Conservation (phyloP, 2,113 vertebrate genomes). For the Penelope pileata region DNA sequence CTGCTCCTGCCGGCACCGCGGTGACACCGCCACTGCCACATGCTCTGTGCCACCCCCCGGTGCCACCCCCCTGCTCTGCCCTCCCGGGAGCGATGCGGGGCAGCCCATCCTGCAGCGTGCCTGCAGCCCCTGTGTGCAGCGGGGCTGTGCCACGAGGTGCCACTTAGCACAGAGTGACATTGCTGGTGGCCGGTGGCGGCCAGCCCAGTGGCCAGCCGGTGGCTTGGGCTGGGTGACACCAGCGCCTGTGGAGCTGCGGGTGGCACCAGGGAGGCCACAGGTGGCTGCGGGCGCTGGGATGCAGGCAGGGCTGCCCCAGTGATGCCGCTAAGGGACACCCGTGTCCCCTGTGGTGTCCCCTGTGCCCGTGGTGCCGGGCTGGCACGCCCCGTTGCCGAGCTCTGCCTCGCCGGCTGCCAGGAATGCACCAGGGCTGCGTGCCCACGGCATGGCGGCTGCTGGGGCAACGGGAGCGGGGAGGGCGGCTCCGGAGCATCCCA, state of each 20-base stretch:
- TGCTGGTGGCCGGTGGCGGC: rapidly evolving
- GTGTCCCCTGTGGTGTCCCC: no score
- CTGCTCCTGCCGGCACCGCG: not conserved
- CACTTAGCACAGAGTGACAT: not conserved
- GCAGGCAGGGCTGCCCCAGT: not conserved
- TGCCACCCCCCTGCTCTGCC: not conserved
- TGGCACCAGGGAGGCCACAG: not conserved
- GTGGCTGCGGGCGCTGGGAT: not conserved
- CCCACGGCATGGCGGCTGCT: not conserved
- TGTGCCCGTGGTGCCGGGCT: rapidly evolving
- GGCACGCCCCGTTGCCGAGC: not conserved
- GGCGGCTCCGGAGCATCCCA: not conserved
- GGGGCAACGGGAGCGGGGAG: not conserved
- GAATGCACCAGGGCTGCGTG: not conserved
- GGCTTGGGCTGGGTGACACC: not conserved
- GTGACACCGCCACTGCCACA: not conserved
- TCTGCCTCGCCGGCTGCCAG: not conserved
- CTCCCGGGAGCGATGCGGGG: not conserved
- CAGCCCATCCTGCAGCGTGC: rapidly evolving
- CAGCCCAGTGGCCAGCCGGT: no score
- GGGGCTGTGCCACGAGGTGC: not conserved
- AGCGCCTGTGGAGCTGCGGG: rapidly evolving
- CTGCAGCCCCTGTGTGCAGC: rapidly evolving
- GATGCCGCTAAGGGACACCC: not conserved
- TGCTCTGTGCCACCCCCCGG: not conserved